Base-by-base conservation (phyloP, 2,888 invertebrate genomes). In the Amblyjoppa proteus region DNA sequence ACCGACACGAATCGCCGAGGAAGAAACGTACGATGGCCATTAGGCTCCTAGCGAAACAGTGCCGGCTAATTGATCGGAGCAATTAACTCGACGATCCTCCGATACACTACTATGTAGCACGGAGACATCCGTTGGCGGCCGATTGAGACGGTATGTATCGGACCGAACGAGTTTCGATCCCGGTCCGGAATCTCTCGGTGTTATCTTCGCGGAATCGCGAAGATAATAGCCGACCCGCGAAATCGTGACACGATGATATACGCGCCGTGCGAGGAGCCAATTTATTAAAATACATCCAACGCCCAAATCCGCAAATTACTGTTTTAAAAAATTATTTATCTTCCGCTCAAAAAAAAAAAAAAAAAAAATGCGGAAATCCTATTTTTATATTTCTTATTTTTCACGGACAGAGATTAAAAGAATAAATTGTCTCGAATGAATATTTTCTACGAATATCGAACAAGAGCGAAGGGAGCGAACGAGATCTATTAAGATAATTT, bases 41-140 rank as follows among this genome's bases (percentile, higher is more conserved):
- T 92, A 92, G 88, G 31, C 53, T 89, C 79, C 88, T 89, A 89
- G 91, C 90, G 85, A 91, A 91, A 90, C 88, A 89, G 91, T 90
- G 89, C 89, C 90, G 91, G 90, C 91, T 93, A 92, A 93, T 93
- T 92, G 92, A 93, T 93, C 92, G 92, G 92, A 90, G 92, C 93
- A 92, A 92, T 93, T 93, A 93, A 91, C 89, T 88, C 68, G 53
- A 25, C n/a, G 51, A 49, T 41, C 49, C 66, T 66, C 31, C 66
- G 51, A 49, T 56, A 68, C 28, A 61, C 28, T 77, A 77, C 66
- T 68, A 53, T 77, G 68, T 68, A 56, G 45, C 20, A 53, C 51
- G 51, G 41, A 66, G 66, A 51, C 56, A 66, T 53, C 34, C 34
- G 76, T 25, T 34, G 31, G 49, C 2, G 71, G 51, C 49, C 66